phyloP scores from a whole-genome alignment of 2,113 vertebrate genomes.

The Collichthys lucidus region DNA sequence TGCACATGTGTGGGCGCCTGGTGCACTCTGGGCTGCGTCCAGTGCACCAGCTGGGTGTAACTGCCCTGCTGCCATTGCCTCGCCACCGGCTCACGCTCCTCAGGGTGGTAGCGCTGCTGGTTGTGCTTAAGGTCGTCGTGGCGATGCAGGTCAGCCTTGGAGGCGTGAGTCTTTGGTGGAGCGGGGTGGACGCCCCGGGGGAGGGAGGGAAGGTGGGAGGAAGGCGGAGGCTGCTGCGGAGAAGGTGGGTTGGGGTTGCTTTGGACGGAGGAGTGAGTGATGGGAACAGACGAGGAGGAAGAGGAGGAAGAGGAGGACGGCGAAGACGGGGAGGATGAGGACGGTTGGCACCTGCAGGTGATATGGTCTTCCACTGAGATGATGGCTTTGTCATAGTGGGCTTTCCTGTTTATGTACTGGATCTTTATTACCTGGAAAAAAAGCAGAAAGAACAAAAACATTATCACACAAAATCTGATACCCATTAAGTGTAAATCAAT shows the following conservation, averaged over 20 bases:
- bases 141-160: constrained; percentile 83
- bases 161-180: constrained; percentile 65
- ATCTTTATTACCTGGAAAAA: constrained; percentile 91
- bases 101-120: constrained; percentile 70
- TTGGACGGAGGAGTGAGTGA: constrained; percentile 41
- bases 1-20: constrained; percentile 36
- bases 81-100: constrained; percentile 73
- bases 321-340: constrained; percentile 48
- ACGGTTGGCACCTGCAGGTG: constrained; percentile 87
- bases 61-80: constrained; percentile 76
- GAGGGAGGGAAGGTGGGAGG: constrained; percentile 40
- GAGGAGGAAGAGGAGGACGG: constrained; percentile 35
- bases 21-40: constrained; percentile 67
- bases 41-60: constrained; percentile 75
- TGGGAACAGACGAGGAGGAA: constrained; percentile 46
- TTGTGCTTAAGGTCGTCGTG: constrained; percentile 84
- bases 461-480: neutral
- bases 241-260: constrained; percentile 56
- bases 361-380: constrained; percentile 94
- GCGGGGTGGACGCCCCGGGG: constrained; percentile 58
- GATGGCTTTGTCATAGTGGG: constrained; percentile 86
- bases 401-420: constrained; percentile 83
- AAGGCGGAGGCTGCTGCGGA: constrained; percentile 32
- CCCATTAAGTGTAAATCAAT: neutral
- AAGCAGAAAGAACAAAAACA: neutral